Evolutionary conservation across 2,888 invertebrate species (phyloP).

Genomic region (Lingula anatina): DNA sequence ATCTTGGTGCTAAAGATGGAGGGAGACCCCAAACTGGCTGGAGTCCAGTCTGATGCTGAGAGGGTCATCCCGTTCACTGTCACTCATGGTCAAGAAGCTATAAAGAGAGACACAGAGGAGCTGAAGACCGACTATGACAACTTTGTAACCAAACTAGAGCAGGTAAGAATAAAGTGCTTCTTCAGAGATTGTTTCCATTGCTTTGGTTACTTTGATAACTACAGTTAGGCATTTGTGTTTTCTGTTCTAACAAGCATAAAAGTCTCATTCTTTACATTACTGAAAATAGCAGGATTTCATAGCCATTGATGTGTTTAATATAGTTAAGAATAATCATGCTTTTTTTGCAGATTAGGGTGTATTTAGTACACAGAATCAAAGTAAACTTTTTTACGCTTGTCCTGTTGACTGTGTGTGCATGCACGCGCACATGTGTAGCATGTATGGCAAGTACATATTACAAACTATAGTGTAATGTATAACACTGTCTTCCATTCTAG

Average conservation of each 20-base stretch:
- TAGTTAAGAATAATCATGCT: not conserved
- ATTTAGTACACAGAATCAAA: no score
- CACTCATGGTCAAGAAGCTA: slow-evolving; percentile 38
- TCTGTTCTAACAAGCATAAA: no score
- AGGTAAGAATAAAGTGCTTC: slow-evolving; percentile 22
- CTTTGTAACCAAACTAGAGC: slow-evolving; percentile 33
- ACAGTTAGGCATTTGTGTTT: no score
- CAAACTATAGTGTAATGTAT: no score
- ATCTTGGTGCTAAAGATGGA: slow-evolving; percentile 68
- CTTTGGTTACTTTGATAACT: not conserved
- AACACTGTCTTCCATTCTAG: not conserved
- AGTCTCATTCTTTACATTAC: no score
- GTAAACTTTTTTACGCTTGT: no score
- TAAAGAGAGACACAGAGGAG: slow-evolving; percentile 37
- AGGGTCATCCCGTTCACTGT: slow-evolving; percentile 61
- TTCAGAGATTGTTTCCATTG: not conserved
- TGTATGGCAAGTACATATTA: no score
- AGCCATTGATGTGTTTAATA: not conserved
- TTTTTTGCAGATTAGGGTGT: slow-evolving; percentile 20
- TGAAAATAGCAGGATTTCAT: no score
- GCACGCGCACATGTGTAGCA: no score
- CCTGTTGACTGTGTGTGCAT: no score
- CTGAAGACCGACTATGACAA: slow-evolving; percentile 42
- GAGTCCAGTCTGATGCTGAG: slow-evolving; percentile 77
- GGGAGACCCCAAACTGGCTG: slow-evolving; percentile 76